Evolutionary conservation across 2,888 invertebrate species (phyloP).

Genomic region (Caenorhabditis angaria): DNA sequence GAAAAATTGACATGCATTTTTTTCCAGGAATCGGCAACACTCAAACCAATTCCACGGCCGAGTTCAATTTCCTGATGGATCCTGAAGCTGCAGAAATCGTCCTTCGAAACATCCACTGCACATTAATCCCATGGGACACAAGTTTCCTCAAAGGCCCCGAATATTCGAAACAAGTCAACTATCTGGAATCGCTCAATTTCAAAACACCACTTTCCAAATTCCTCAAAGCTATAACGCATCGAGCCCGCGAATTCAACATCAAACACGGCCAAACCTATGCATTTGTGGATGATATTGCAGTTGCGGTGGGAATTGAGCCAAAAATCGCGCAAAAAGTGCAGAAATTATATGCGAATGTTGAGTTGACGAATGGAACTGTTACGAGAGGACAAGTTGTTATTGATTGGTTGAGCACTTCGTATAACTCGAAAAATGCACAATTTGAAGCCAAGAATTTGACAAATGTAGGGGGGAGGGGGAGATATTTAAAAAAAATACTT

Average conservation of each 20-base stretch:
- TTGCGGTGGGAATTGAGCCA: conserved; percentile 70
- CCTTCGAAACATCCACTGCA: conserved; percentile 77
- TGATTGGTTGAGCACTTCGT: conserved; percentile 39
- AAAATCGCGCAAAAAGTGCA: conserved; percentile 40
- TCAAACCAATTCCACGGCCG: conserved; percentile 75
- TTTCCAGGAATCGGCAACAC: conserved; percentile 73
- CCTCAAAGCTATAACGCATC: conserved; percentile 38
- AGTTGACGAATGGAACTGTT: conserved; percentile 42
- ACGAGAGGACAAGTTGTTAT: conserved; percentile 49
- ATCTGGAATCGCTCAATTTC: conserved; percentile 49
- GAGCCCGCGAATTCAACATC: conserved; percentile 10
- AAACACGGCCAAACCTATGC: conserved; percentile 36
- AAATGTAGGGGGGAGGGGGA: too few species aligned
- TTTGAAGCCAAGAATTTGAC: conserved; percentile 16
- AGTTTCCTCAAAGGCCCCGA: conserved; percentile 57
- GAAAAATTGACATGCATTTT: conserved; percentile 3
- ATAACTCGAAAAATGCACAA: conserved; percentile 10
- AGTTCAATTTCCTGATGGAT: conserved; percentile 83
- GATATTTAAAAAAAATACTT: too few species aligned
- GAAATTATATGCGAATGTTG: conserved; percentile 62
- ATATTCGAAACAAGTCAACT: too few species aligned
- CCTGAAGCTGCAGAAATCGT: conserved; percentile 83
- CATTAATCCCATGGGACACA: conserved; percentile 81
- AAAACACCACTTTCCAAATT: conserved; percentile 43
- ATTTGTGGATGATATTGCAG: conserved; percentile 72